Conservation (phyloP, 2,113 vertebrate genomes). For the Scomber scombrus region DNA sequence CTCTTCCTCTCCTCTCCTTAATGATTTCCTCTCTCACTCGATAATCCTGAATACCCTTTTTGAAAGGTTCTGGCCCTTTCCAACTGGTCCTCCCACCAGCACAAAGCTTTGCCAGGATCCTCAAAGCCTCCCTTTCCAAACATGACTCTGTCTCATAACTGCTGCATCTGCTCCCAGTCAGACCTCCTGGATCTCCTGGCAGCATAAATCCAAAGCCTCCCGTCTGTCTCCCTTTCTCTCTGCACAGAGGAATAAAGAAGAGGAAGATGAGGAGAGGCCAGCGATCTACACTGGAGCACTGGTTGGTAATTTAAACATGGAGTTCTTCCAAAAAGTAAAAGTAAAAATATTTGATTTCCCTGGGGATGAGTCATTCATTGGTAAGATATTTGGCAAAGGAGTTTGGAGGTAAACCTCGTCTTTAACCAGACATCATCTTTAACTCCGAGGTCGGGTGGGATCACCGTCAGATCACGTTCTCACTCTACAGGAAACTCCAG, state of each 20-base stretch:
- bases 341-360: too few species aligned
- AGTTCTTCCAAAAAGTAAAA: neutral
- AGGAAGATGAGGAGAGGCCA: slow-evolving; percentile 21
- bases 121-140: slow-evolving; percentile 69
- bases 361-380: too few species aligned
- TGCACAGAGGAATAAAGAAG: slow-evolving; percentile 36
- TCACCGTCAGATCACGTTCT: slow-evolving; percentile 17
- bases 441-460: slow-evolving; percentile 30
- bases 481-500: slow-evolving; percentile 25
- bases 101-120: slow-evolving; percentile 64
- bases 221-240: slow-evolving; percentile 59
- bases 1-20: slow-evolving; percentile 50
- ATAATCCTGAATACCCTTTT: slow-evolving; percentile 66
- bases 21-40: slow-evolving; percentile 71
- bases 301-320: slow-evolving; percentile 14
- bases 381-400: too few species aligned
- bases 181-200: slow-evolving; percentile 72
- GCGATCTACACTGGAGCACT: neutral
- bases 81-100: slow-evolving; percentile 74
- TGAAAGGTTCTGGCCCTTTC: slow-evolving; percentile 66
- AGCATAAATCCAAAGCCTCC: slow-evolving; percentile 62
- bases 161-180: slow-evolving; percentile 80
- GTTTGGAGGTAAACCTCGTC: neutral
- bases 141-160: slow-evolving; percentile 70
- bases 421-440: slow-evolving; percentile 6